Conservation (phyloP, 2,888 invertebrate species). For the Rhaphigaster nebulosa region DNA sequence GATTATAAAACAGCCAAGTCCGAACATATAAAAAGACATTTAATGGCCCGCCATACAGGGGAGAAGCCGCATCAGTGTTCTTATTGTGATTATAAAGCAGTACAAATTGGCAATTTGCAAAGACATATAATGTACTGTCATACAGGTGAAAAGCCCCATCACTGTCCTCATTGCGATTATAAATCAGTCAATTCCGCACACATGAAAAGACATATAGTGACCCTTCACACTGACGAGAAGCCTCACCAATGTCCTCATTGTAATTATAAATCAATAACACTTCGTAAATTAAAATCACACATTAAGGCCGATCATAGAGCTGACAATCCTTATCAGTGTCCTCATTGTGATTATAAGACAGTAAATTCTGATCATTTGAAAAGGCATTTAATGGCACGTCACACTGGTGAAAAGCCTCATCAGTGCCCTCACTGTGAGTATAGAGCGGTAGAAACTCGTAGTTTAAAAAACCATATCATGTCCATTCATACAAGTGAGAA, state of each 20-base stretch:
- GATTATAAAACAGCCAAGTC: not conserved
- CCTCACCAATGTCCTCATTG: slow-evolving; percentile 18
- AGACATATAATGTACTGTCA: not conserved
- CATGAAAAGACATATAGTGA: not conserved
- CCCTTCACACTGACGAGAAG: not conserved
- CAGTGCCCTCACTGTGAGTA: not conserved
- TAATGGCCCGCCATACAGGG: not conserved
- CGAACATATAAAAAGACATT: not conserved
- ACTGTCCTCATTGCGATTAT: not conserved
- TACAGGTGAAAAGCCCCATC: not conserved
- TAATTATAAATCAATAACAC: not conserved
- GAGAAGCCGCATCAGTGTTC: not conserved
- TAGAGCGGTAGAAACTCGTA: not conserved
- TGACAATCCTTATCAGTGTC: not conserved
- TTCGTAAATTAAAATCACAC: not conserved
- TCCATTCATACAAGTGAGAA: slow-evolving; percentile 13
- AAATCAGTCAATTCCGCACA: not conserved
- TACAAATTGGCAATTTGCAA: not conserved
- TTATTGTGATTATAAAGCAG: not conserved
- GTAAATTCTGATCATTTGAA: not conserved
- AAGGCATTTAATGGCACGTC: not conserved
- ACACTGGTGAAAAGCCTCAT: not conserved
- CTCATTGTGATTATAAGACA: not conserved
- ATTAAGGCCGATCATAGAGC: not conserved
- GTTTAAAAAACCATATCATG: slow-evolving; percentile 9